Evolutionary conservation across 2,888 invertebrate genomes (phyloP).

Genomic region (Perizoma flavofasciatum): DNA sequence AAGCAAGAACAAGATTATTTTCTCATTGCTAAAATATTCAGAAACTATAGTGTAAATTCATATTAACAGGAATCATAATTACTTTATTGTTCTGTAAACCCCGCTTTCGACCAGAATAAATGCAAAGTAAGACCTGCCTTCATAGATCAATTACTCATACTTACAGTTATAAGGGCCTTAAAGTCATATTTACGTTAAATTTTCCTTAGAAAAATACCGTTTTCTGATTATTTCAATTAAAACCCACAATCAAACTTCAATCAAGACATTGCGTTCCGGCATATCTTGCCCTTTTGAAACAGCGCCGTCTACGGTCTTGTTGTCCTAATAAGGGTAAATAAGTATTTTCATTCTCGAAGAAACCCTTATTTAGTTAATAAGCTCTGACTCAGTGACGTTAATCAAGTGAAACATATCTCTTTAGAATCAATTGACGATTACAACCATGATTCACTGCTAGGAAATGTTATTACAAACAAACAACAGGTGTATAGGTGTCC

Average conservation of each 20-base stretch:
- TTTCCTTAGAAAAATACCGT: background rate
- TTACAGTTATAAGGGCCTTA: too few relatives aligned
- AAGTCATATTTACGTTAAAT: too few relatives aligned
- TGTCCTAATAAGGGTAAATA: conserved; percentile 70
- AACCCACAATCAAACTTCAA: conserved; percentile 21
- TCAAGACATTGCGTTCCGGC: conserved; percentile 63
- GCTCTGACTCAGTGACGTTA: conserved; percentile 64
- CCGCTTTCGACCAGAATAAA: too few relatives aligned
- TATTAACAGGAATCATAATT: too few relatives aligned
- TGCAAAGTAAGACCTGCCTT: too few relatives aligned
- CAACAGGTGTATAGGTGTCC: conserved; percentile 63
- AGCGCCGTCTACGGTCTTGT: conserved; percentile 56
- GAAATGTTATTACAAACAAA: conserved; percentile 59
- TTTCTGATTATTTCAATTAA: conserved; percentile 18
- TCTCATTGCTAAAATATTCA: too few relatives aligned
- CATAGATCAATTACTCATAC: too few relatives aligned
- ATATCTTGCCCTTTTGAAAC: conserved; percentile 68
- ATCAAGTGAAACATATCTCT: conserved; percentile 59
- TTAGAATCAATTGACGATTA: conserved; percentile 57
- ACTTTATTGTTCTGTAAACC: too few relatives aligned
- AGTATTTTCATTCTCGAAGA: conserved; percentile 63
- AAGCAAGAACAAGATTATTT: too few relatives aligned
- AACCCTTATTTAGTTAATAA: conserved; percentile 72
- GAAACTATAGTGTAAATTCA: too few relatives aligned
- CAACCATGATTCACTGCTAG: conserved; percentile 64